These are phyloP conservation scores for Lithophane socia DNA, from an alignment of 2,888 invertebrate genomes.

Conservation along the genomic window DNA sequence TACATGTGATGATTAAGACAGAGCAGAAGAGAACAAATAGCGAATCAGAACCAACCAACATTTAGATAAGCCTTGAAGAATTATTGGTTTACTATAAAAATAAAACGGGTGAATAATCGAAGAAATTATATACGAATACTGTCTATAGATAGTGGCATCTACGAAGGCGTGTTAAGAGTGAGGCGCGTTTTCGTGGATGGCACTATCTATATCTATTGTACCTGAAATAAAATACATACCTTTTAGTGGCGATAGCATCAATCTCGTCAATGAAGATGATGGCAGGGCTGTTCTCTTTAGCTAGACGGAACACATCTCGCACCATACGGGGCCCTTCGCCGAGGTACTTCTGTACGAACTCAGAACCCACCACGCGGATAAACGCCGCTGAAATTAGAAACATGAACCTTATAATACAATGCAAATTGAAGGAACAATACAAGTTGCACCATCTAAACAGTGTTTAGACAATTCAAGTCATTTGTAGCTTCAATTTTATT, in stretches of 20 bases:
- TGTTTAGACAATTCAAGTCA: background rate
- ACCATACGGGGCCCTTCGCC: conserved; percentile 99
- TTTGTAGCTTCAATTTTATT: background rate
- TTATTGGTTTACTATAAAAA: no score
- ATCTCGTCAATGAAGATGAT: conserved; percentile 99
- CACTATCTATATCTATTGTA: background rate
- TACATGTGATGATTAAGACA: background rate
- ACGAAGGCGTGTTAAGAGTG: no score
- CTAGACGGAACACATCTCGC: conserved; percentile 99
- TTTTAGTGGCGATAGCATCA: conserved; percentile 99
- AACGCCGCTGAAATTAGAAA: conserved; percentile 94
- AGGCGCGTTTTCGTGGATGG: no score
- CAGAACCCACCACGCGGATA: conserved; percentile 99
- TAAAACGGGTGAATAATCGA: background rate
- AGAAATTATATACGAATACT: background rate
- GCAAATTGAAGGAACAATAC: background rate
- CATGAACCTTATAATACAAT: background rate
- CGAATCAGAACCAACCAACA: no score
- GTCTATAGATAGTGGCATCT: background rate
- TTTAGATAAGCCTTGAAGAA: background rate
- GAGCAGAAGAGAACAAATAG: no score
- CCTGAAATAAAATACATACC: conserved; percentile 81
- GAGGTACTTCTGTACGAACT: conserved; percentile 99
- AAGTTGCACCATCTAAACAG: background rate
- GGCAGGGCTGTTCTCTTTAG: conserved; percentile 99